phyloP scores from a whole-genome alignment of 2,888 invertebrate species.

The Julus scandinavius region DNA sequence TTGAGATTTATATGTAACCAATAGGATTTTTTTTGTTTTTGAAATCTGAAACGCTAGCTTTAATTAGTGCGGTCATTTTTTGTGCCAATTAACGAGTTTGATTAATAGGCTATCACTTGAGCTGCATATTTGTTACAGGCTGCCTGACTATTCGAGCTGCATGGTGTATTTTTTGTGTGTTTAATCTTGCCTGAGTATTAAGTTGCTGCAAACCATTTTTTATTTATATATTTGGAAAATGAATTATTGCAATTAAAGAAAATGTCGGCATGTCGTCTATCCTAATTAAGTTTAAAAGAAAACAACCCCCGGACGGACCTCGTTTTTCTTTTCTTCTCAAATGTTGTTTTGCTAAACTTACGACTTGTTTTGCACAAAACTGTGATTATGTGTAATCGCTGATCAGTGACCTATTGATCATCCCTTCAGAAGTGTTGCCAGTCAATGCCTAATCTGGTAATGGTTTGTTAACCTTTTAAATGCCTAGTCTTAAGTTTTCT shows the following conservation, averaged over 20 bases:
- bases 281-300: neutral
- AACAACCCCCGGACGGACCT: neutral
- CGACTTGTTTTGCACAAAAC: neutral
- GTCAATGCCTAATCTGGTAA: neutral
- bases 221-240: neutral
- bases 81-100: neutral
- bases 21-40: neutral
- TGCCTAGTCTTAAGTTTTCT: too few species aligned
- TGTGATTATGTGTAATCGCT: neutral
- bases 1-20: neutral
- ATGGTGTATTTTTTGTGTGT: neutral
- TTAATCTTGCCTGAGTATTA: neutral
- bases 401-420: neutral
- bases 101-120: neutral
- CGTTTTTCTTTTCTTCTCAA: neutral
- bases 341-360: neutral
- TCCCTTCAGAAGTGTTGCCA: neutral
- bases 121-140: neutral
- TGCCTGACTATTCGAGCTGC: neutral
- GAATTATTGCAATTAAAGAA: neutral
- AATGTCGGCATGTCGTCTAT: neutral
- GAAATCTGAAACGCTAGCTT: neutral
- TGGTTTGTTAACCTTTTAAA: neutral
- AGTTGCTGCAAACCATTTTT: neutral
- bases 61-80: constrained; percentile 20